Evolutionary conservation across 2,888 invertebrate species (phyloP).

Genomic region (Pristionchus exspectatus): DNA sequence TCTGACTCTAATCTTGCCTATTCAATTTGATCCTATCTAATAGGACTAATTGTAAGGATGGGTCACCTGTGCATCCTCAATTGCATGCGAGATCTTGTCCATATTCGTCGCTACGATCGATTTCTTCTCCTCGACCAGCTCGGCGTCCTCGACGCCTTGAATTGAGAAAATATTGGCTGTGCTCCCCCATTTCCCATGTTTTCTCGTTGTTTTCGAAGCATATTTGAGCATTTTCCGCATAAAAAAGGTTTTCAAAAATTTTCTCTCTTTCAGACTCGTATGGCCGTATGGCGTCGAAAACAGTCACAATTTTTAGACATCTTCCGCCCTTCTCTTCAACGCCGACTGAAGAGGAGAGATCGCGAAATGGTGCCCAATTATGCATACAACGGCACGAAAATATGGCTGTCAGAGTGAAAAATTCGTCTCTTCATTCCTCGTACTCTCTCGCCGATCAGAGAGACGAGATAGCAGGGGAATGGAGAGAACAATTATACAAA

Average conservation of each 20-base stretch:
- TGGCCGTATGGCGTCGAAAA: too few species aligned
- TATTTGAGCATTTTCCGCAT: not conserved
- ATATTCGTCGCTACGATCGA: slow-evolving; percentile 93
- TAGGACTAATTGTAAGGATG: too few species aligned
- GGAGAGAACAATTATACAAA: not conserved
- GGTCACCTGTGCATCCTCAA: slow-evolving; percentile 93
- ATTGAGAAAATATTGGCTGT: not conserved
- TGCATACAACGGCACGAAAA: not conserved
- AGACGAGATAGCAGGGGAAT: too few species aligned
- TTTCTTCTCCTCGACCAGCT: slow-evolving; percentile 88
- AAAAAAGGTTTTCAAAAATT: not conserved
- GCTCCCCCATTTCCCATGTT: too few species aligned
- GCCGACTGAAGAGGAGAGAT: not conserved
- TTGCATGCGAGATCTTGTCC: slow-evolving; percentile 95
- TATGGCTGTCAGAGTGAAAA: not conserved
- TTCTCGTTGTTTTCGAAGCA: too few species aligned
- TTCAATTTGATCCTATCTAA: too few species aligned
- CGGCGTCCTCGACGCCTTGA: slow-evolving; percentile 79
- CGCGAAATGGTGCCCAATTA: not conserved
- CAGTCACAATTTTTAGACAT: too few species aligned
- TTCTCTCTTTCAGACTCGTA: too few species aligned
- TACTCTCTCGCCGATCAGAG: not conserved
- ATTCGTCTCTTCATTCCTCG: not conserved
- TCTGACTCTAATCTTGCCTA: too few species aligned
- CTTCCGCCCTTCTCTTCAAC: too few species aligned